Evolutionary conservation across 2,113 vertebrate genomes (phyloP).

Genomic region (Paratilapia polleni): DNA sequence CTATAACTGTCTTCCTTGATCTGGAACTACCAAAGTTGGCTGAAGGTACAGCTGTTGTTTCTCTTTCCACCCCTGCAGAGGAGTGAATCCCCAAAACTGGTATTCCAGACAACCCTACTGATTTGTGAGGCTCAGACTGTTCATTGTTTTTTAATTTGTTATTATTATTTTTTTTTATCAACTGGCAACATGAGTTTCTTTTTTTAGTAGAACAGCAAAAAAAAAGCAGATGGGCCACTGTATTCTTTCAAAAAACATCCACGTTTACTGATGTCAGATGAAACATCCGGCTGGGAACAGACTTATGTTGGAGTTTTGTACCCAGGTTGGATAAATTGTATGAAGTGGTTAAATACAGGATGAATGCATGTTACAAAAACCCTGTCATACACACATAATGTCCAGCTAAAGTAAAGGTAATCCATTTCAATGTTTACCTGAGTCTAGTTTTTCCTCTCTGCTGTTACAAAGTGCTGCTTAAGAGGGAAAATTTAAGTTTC

Average conservation of each 20-base stretch:
- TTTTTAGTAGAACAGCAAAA: neutral
- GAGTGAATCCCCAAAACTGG: too few relatives aligned
- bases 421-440: neutral
- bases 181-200: neutral
- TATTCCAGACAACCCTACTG: too few relatives aligned
- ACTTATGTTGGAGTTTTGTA: too few relatives aligned
- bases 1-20: too few relatives aligned
- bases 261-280: neutral
- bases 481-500: neutral
- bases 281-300: neutral
- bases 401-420: neutral
- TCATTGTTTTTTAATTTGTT: too few relatives aligned
- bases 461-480: neutral
- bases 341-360: neutral
- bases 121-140: too few relatives aligned
- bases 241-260: neutral
- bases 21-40: too few relatives aligned
- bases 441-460: neutral
- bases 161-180: too few relatives aligned
- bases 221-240: rapidly evolving
- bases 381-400: too few relatives aligned
- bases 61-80: too few relatives aligned
- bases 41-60: too few relatives aligned
- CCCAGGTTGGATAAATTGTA: neutral
- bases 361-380: neutral